Evolutionary conservation across 2,888 invertebrate species (phyloP).

Genomic region (Volucella zonaria): DNA sequence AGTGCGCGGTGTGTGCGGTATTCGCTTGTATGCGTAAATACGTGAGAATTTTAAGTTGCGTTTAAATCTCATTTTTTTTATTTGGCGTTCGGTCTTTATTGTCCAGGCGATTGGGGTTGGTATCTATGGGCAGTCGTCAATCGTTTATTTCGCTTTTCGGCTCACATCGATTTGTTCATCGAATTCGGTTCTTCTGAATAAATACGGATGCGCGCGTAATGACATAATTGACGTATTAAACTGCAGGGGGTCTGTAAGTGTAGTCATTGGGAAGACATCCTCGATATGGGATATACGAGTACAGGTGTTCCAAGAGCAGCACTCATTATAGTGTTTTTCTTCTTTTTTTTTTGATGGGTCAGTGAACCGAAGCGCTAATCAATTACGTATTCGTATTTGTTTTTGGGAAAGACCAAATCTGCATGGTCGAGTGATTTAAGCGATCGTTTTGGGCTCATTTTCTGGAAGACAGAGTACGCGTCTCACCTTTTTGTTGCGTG

Average conservation of each 20-base stretch:
- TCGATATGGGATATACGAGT: conserved; percentile 5
- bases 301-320: conserved; percentile 36
- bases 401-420: conserved; percentile 25
- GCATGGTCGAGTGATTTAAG: conserved; percentile 23
- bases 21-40: conserved; percentile 34
- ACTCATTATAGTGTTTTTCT: conserved; percentile 9
- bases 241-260: conserved; percentile 23
- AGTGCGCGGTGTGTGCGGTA: conserved; percentile 54
- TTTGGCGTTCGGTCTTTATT: neutral
- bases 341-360: conserved; percentile 43
- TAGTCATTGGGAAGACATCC: conserved; percentile 3
- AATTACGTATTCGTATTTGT: conserved; percentile 36
- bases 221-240: conserved; percentile 61
- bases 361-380: conserved; percentile 46
- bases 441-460: conserved; percentile 25
- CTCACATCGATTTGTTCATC: conserved; percentile 33
- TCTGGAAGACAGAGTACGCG: neutral
- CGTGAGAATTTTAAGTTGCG: conserved; percentile 32
- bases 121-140: conserved; percentile 31
- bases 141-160: conserved; percentile 37
- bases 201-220: conserved; percentile 32
- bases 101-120: conserved; percentile 5
- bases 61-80: conserved; percentile 18
- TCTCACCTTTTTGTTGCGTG: conserved; percentile 27
- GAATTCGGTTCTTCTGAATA: neutral